Evolutionary conservation across 2,113 vertebrate species (phyloP).

Genomic region (Periophthalmodon schlosseri): DNA sequence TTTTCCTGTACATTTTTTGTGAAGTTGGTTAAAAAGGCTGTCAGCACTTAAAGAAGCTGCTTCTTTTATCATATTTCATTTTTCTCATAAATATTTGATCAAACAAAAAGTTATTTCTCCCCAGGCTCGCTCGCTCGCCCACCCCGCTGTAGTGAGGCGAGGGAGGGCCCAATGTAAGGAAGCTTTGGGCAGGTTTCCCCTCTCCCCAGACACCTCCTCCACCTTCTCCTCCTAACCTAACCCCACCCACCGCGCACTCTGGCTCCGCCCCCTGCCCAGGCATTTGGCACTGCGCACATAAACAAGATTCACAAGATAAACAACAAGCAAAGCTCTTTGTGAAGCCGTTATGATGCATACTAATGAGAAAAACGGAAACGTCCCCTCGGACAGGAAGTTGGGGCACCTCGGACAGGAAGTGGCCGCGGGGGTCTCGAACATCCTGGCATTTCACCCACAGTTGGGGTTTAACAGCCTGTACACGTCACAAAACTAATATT

Average conservation of each 20-base stretch:
- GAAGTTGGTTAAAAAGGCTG: slow-evolving; percentile 99
- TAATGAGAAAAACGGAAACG: slow-evolving; percentile 97
- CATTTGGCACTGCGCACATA: slow-evolving; percentile 99
- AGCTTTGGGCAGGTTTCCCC: slow-evolving; percentile 70
- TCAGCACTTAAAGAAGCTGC: slow-evolving; percentile 99
- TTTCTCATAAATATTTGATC: slow-evolving; percentile 83
- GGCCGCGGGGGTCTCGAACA: slow-evolving; percentile 28
- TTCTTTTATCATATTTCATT: slow-evolving; percentile 73
- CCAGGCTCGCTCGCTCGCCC: slow-evolving; percentile 86
- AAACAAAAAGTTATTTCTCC: slow-evolving; percentile 90
- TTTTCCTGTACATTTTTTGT: slow-evolving; percentile 96
- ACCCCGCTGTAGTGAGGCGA: slow-evolving; percentile 22
- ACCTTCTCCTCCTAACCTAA: slow-evolving; percentile 58
- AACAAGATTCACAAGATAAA: slow-evolving; percentile 99
- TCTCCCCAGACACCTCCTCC: slow-evolving; percentile 56
- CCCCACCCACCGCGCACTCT: slow-evolving; percentile 69
- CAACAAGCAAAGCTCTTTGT: slow-evolving; percentile 99
- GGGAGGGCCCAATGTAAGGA: slow-evolving; percentile 80
- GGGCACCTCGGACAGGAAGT: slow-evolving; percentile 88
- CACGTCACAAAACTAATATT: not conserved
- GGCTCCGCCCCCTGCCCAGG: slow-evolving; percentile 82
- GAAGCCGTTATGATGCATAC: slow-evolving; percentile 98
- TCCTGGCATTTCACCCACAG: not conserved
- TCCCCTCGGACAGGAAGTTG: slow-evolving; percentile 78
- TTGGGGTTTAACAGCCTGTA: not conserved